Evolutionary conservation across 2,797 vertebrate species (phyloP).

Genomic region (Chromis chromis): DNA sequence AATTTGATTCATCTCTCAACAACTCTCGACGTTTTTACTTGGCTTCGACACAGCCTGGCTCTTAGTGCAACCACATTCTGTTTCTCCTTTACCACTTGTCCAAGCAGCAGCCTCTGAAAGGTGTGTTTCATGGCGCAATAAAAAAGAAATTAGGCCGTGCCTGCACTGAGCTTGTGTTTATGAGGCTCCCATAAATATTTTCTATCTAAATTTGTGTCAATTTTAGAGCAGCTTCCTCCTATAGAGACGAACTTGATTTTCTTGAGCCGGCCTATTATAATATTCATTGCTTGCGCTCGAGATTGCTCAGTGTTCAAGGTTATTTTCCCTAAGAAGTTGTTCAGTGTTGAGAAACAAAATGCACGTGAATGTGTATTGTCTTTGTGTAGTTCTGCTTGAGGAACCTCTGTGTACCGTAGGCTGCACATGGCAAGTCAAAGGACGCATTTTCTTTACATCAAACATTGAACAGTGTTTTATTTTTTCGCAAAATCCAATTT

Average conservation of each 20-base stretch:
- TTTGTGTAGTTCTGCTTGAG: neutral
- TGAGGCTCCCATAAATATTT: conserved; percentile 59
- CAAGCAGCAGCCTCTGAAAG: conserved; percentile 34
- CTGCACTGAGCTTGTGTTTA: conserved; percentile 43
- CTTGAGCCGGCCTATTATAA: conserved; percentile 13
- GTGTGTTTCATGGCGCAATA: conserved; percentile 56
- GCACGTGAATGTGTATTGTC: neutral
- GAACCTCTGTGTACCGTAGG: neutral
- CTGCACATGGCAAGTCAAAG: conserved; percentile 1
- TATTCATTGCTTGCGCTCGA: conserved; percentile 17
- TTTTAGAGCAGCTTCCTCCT: conserved; percentile 37
- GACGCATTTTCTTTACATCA: conserved; percentile 40
- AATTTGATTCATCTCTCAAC: conserved; percentile 71
- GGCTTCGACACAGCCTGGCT: conserved; percentile 30
- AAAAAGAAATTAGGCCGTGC: conserved; percentile 58
- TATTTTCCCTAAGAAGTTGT: conserved; percentile 34
- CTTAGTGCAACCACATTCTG: neutral
- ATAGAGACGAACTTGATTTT: conserved; percentile 35
- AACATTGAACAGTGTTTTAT: conserved; percentile 48
- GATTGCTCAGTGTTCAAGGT: conserved; percentile 25
- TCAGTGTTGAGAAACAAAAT: conserved; percentile 30
- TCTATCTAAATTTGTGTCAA: conserved; percentile 63
- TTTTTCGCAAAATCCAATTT: conserved; percentile 58
- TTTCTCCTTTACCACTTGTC: conserved; percentile 2
- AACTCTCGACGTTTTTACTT: conserved; percentile 48